phyloP scores from a whole-genome alignment of 2,113 vertebrate species.

The Amblyopsis rosae region DNA sequence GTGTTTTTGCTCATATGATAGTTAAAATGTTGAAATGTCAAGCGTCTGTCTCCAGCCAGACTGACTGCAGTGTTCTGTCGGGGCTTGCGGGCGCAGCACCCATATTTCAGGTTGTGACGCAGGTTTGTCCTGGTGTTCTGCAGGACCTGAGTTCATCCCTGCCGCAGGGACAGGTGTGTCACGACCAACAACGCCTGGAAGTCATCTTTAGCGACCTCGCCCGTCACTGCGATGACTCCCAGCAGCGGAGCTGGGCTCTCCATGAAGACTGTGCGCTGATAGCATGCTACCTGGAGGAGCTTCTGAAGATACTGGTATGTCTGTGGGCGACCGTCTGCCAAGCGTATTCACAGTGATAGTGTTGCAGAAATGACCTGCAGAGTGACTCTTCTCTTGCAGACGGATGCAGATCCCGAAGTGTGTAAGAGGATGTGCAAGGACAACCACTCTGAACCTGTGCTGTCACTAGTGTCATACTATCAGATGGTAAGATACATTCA shows the following conservation, averaged over 20 bases:
- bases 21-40: no score
- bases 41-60: no score
- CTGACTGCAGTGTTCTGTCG: neutral
- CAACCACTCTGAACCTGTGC: slow-evolving; percentile 86
- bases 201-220: slow-evolving; percentile 94
- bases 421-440: slow-evolving; percentile 96
- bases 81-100: neutral
- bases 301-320: slow-evolving; percentile 91
- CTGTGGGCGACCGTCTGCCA: neutral
- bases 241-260: slow-evolving; percentile 91
- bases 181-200: slow-evolving; percentile 93
- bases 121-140: slow-evolving; percentile 3
- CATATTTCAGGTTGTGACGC: slow-evolving; percentile 16
- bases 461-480: slow-evolving; percentile 94
- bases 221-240: slow-evolving; percentile 89
- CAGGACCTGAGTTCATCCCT: slow-evolving; percentile 84
- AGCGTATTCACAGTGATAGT: neutral
- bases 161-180: slow-evolving; percentile 93
- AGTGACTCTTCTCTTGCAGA: slow-evolving; percentile 73
- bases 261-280: slow-evolving; percentile 79
- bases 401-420: slow-evolving; percentile 96
- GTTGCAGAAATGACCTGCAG: neutral
- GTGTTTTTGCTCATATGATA: no score
- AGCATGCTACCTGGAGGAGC: slow-evolving; percentile 78
- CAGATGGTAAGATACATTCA: slow-evolving; percentile 86